phyloP scores from a whole-genome alignment of 2,113 vertebrate genomes.

The Hippocampus abdominalis region DNA sequence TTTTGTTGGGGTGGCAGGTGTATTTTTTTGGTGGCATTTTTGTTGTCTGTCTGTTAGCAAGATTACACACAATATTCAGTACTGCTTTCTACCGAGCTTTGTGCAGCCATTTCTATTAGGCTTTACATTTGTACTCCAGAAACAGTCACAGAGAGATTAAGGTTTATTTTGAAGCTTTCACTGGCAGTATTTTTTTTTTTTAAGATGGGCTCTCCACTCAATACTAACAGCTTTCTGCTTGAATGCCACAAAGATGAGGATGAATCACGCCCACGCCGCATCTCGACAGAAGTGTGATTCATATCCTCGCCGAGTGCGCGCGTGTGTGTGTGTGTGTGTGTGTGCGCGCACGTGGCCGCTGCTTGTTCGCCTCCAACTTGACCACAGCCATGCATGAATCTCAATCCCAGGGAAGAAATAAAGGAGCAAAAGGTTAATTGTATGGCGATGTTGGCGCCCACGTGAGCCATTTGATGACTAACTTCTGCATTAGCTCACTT shows the following conservation, averaged over 20 bases:
- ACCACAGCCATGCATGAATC: conserved; percentile 26
- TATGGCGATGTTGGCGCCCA: conserved; percentile 24
- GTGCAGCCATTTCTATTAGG: background rate
- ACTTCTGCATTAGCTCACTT: conserved; percentile 15
- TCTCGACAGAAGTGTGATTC: conserved; percentile 42
- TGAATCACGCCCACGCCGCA: conserved; percentile 45
- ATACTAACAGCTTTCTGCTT: conserved; percentile 32
- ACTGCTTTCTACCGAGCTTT: too few relatives aligned
- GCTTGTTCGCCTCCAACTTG: conserved; percentile 10
- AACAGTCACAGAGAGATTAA: background rate
- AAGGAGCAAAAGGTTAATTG: conserved; percentile 22
- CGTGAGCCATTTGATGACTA: conserved; percentile 37
- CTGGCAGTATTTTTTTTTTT: conserved; percentile 4
- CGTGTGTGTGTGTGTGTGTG: conserved; percentile 20
- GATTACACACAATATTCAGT: too few relatives aligned
- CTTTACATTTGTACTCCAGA: background rate
- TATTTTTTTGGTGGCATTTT: background rate
- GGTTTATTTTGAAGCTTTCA: conserved; percentile 5
- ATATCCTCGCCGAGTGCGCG: conserved; percentile 14
- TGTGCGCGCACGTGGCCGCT: background rate
- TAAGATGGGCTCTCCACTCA: conserved; percentile 41
- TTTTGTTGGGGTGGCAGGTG: background rate
- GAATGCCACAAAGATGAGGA: conserved; percentile 36
- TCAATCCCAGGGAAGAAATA: conserved; percentile 1
- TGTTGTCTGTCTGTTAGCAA: background rate